Percentiles rank a stretch among this genome's conserved stretches.
Conservation (phyloP, 2,113 vertebrate genomes). For the Suricata suricatta region DNA sequence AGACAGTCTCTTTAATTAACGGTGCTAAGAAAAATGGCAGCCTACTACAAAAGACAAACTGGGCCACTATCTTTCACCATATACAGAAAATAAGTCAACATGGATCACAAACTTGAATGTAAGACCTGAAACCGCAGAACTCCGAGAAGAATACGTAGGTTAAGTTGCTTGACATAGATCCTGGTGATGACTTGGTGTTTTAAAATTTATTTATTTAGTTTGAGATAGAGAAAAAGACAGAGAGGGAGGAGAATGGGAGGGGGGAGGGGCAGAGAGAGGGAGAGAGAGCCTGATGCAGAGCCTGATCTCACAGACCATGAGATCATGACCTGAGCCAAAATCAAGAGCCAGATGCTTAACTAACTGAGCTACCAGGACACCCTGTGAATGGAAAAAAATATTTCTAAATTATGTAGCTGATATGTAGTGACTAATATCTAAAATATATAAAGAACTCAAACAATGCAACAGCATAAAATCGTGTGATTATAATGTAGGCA, state of each 20-base stretch:
- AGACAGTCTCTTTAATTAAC: neutral
- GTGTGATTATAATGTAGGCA: neutral
- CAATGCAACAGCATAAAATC: neutral
- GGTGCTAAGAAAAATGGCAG: neutral
- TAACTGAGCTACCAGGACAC: neutral
- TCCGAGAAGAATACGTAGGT: neutral
- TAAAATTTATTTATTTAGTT: too few relatives aligned
- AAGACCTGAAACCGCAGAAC: neutral
- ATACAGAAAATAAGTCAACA: neutral
- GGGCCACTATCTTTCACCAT: neutral
- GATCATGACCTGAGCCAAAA: too few relatives aligned
- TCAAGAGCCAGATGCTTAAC: too few relatives aligned
- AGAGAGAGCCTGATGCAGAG: too few relatives aligned
- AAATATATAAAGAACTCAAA: neutral
- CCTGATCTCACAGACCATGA: too few relatives aligned
- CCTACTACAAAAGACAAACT: neutral
- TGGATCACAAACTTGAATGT: neutral
- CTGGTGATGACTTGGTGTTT: neutral
- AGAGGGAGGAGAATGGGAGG: too few relatives aligned
- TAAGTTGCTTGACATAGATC: neutral
- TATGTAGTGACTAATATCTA: neutral
- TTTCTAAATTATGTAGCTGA: neutral
- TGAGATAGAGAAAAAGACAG: too few relatives aligned
- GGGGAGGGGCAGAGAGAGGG: too few relatives aligned
- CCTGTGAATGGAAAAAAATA: neutral